Evolutionary conservation across 2,888 invertebrate genomes (phyloP), one percentile per base, ranked within the genome.

Genomic region (Campoplex nolae): DNA sequence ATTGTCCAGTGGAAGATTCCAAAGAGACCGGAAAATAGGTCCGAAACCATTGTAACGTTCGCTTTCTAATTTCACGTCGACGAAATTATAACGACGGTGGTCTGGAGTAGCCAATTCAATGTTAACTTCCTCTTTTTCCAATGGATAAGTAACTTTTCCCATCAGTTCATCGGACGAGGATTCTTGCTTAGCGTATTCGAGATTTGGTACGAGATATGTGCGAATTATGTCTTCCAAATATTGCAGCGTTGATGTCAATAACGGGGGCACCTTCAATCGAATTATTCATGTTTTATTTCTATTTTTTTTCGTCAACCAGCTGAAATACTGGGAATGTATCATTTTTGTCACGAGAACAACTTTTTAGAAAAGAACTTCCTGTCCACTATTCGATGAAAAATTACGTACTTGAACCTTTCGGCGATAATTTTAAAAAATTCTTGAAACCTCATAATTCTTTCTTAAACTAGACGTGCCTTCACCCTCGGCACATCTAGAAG

Each of bases 21-120:
- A 89, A 38, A 83, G 48, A 73, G 84, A 76, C 18, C 67, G 68
- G 48, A 88, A 70, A 16, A 86, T 79, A 2, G 89, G 87, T n/a
- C 88, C 89, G 51, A 89, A 89, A 51, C 88, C 89, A n/a, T 87
- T 77, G 23, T 67, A 78, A 51, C 85, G 85, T 38, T 86, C 85
- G 32, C 85, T 77, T 9, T 85, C 85, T 7, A 88, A 90, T 13
- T 90, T 89, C 16, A 93, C 85, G 32, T 90, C 92, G 3, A 88
- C 80, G 32, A 93, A 89, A 62, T 90, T 89, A 75, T 91, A 91
- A 73, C 89, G 88, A 32, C 90, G 88, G n/a, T 88, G 88, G n/a
- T 88, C 83, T 38, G 94, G 92, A 45, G 92, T 93, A 0, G 91
- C 74, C 3, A 94, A 79, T 1, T 89, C 83, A 8, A 93, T 35